Conservation (phyloP, 2,888 invertebrate species). For the Heteromyza rotundicornis region DNA sequence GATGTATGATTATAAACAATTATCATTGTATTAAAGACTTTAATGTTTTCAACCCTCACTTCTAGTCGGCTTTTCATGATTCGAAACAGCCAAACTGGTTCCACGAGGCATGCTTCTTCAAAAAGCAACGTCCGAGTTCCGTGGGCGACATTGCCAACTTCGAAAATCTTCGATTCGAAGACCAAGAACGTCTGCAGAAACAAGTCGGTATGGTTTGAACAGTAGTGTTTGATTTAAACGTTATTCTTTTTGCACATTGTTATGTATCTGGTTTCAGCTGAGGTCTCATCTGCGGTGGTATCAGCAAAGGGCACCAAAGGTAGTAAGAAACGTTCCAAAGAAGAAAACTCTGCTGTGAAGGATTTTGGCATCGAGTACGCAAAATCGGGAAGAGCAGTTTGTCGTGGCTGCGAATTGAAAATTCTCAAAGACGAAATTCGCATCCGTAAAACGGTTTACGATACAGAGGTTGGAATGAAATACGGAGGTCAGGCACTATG, state of each 20-base stretch:
- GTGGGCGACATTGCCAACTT: conserved; percentile 81
- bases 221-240: background rate
- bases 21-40: no score
- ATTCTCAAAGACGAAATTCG: conserved; percentile 78
- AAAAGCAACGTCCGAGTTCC: conserved; percentile 75
- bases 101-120: conserved; percentile 87
- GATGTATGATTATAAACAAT: no score
- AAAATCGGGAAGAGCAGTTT: conserved; percentile 80
- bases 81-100: conserved; percentile 88
- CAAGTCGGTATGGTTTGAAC: conserved; percentile 67
- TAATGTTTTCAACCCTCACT: conserved; percentile 62
- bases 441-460: conserved; percentile 84
- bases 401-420: conserved; percentile 83
- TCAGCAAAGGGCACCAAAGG: conserved; percentile 31
- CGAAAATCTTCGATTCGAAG: conserved; percentile 79
- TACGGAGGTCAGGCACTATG: conserved; percentile 86
- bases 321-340: conserved; percentile 66
- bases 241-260: background rate
- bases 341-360: conserved; percentile 61
- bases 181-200: conserved; percentile 80
- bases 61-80: conserved; percentile 88
- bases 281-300: conserved; percentile 27
- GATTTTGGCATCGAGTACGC: conserved; percentile 85
- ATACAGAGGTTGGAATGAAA: conserved; percentile 76
- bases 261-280: conserved; percentile 28